Conservation (phyloP, 2,113 vertebrate species). For the Passer montanus region DNA sequence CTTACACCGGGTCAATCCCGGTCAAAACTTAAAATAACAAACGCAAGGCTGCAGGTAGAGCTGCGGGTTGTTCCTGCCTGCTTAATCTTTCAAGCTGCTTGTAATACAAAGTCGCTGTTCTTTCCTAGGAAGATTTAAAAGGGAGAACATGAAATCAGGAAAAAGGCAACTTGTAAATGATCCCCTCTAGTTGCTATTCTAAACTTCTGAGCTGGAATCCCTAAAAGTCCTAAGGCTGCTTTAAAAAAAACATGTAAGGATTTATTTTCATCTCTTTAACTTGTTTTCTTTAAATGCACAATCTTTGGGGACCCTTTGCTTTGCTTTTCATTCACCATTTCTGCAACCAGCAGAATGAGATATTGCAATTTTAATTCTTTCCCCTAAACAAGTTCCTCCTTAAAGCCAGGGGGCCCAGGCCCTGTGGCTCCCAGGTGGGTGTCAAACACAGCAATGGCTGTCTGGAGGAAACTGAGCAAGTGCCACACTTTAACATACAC, state of each 20-base stretch:
- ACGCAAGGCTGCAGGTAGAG: neutral
- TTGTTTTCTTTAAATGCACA: neutral
- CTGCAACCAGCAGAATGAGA: neutral
- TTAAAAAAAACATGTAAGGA: neutral
- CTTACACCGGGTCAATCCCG: neutral
- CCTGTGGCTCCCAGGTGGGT: too few relatives aligned
- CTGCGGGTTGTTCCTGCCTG: neutral
- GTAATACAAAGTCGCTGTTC: neutral
- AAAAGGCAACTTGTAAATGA: neutral
- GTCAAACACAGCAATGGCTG: fast-evolving
- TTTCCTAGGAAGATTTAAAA: neutral
- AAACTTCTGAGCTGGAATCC: neutral
- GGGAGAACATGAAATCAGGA: neutral
- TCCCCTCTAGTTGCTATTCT: neutral
- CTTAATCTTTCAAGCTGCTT: neutral
- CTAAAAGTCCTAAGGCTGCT: neutral
- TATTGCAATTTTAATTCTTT: neutral
- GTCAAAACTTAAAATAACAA: neutral
- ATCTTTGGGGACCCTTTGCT: neutral
- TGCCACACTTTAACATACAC: neutral
- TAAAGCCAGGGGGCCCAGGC: neutral
- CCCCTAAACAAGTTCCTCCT: neutral
- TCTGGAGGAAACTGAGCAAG: neutral
- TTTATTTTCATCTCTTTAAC: neutral
- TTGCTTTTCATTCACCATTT: neutral